Conservation (phyloP, 92 coral and sea anemone genomes). For the Heteractis magnifica region DNA sequence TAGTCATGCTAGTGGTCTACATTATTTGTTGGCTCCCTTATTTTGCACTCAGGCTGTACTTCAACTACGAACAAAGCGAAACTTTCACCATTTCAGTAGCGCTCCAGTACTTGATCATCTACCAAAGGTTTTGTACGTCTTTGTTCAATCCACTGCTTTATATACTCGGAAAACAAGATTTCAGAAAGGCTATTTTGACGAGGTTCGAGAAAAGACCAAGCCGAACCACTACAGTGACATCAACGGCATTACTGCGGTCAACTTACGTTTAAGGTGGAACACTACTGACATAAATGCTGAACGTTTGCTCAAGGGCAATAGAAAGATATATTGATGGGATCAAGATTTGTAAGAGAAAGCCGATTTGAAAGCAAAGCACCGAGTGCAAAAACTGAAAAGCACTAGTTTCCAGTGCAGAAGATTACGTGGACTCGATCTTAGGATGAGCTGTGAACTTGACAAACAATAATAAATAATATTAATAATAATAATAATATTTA, state of each 20-base stretch:
- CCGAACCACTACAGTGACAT: conserved; percentile 1
- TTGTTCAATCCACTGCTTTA: conserved; percentile 70
- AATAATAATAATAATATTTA: no score
- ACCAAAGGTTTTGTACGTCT: conserved; percentile 48
- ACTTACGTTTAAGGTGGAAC: conserved; percentile 17
- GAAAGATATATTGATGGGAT: no score
- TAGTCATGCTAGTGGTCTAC: conserved; percentile 35
- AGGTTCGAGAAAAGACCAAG: conserved; percentile 32
- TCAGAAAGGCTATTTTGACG: conserved; percentile 44
- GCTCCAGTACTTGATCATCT: conserved; percentile 22
- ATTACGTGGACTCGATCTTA: no score
- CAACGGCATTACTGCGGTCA: conserved; percentile 7
- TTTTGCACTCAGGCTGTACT: conserved; percentile 29
- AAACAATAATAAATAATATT: no score
- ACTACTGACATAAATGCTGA: background rate
- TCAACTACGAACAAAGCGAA: conserved; percentile 15
- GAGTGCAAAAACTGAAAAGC: no score
- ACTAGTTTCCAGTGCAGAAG: no score
- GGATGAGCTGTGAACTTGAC: no score
- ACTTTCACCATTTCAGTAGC: background rate
- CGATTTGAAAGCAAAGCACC: no score
- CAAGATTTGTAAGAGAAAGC: no score
- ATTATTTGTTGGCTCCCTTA: conserved; percentile 42
- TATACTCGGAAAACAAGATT: conserved; percentile 72
- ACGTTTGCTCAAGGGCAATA: no score